These are phyloP conservation scores for Hemibagrus wyckioides DNA, from an alignment of 2,113 vertebrate genomes.

Conservation along the genomic window DNA sequence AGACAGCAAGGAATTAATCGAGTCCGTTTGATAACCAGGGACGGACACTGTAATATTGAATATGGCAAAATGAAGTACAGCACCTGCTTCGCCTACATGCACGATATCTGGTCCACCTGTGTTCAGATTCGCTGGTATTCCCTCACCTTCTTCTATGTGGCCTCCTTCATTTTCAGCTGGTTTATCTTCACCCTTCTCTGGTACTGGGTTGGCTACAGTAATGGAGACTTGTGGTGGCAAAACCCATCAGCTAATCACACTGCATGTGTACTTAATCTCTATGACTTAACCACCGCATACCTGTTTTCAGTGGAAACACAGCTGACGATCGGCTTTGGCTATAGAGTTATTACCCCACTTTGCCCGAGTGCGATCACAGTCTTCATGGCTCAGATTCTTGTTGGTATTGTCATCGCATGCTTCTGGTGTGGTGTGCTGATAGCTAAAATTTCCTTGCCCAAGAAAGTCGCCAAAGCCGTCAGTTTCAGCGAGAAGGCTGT, in stretches of 20 bases:
- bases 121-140: constrained; percentile 92
- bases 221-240: constrained; percentile 89
- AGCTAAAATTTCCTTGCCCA: constrained; percentile 90
- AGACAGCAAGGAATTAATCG: constrained; percentile 62
- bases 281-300: constrained; percentile 86
- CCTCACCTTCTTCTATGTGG: constrained; percentile 86
- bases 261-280: constrained; percentile 83
- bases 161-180: constrained; percentile 91
- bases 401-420: constrained; percentile 88
- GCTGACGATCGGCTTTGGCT: constrained; percentile 90
- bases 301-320: constrained; percentile 96
- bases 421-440: constrained; percentile 94
- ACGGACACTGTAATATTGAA: constrained; percentile 95
- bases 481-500: constrained; percentile 90
- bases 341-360: constrained; percentile 17
- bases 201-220: constrained; percentile 85
- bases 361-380: constrained; percentile 86
- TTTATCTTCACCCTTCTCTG: constrained; percentile 93
- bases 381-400: constrained; percentile 84
- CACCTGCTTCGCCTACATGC: constrained; percentile 82
- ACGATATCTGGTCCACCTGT: constrained; percentile 94
- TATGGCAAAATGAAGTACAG: constrained; percentile 86
- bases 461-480: constrained; percentile 93
- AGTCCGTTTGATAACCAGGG: constrained; percentile 86
- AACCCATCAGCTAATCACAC: constrained; percentile 74